Conservation (phyloP, 1,140 invertebrate genomes). For the Megalonaias nervosa region DNA sequence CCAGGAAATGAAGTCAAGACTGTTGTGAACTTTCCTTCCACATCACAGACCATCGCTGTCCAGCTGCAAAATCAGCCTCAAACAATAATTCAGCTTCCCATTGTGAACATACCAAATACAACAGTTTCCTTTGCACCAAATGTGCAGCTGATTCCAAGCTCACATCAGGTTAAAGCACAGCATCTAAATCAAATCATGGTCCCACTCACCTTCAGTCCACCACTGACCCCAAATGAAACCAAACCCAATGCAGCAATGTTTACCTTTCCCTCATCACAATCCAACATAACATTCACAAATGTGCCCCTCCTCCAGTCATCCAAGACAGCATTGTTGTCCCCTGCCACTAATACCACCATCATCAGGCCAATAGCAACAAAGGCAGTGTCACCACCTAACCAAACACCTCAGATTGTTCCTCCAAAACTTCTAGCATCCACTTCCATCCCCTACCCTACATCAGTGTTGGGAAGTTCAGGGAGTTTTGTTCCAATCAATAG, state of each 20-base stretch:
- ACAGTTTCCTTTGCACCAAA: slow-evolving; percentile 19
- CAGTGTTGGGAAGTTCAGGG: slow-evolving; percentile 6
- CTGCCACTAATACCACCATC: not conserved
- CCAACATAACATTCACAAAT: slow-evolving; percentile 26
- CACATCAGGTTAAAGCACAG: slow-evolving; percentile 30
- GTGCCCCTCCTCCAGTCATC: slow-evolving; percentile 21
- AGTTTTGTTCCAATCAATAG: slow-evolving; percentile 26
- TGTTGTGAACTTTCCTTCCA: slow-evolving; percentile 39
- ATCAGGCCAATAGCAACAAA: slow-evolving; percentile 29
- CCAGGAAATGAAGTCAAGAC: slow-evolving; percentile 14
- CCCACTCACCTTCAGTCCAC: slow-evolving; percentile 53
- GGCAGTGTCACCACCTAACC: slow-evolving; percentile 8
- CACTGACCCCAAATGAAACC: slow-evolving; percentile 32
- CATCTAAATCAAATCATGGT: slow-evolving; percentile 45
- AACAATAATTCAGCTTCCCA: slow-evolving; percentile 8
- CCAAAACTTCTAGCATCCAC: slow-evolving; percentile 11
- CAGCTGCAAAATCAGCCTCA: slow-evolving; percentile 37
- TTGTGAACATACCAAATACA: slow-evolving; percentile 1
- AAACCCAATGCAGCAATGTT: slow-evolving; percentile 46
- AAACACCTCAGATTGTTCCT: slow-evolving; percentile 16
- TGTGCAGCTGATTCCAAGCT: slow-evolving; percentile 40
- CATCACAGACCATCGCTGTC: slow-evolving; percentile 38
- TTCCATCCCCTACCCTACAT: not conserved
- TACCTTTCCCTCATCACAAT: slow-evolving; percentile 17
- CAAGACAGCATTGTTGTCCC: not conserved